phyloP scores from a whole-genome alignment of 1,140 invertebrate genomes.

The Pemphigus obesinymphae region DNA sequence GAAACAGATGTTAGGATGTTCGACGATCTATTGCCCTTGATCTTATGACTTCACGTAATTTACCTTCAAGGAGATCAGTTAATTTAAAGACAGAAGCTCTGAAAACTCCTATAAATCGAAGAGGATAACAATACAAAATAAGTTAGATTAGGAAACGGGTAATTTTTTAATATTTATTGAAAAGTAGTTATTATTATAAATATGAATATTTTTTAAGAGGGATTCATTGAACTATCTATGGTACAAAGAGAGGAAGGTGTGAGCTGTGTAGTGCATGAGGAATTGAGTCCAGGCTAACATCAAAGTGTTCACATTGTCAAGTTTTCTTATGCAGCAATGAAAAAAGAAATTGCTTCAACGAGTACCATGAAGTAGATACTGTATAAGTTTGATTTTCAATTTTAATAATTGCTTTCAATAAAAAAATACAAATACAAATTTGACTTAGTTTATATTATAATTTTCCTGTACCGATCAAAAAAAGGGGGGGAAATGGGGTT shows the following conservation, averaged over 20 bases:
- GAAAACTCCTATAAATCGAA: not conserved
- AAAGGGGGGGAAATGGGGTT: too few relatives aligned
- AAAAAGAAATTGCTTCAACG: not conserved
- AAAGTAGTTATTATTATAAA: not conserved
- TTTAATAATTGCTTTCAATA: too few relatives aligned
- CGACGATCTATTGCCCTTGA: not conserved
- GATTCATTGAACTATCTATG: not conserved
- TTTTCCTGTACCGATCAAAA: too few relatives aligned
- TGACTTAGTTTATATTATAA: too few relatives aligned
- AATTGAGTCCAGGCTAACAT: too few relatives aligned
- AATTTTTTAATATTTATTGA: not conserved
- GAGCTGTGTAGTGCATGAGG: too few relatives aligned
- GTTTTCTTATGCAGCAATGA: too few relatives aligned
- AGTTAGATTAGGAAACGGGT: not conserved
- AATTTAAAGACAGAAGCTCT: not conserved
- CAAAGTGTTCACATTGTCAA: too few relatives aligned
- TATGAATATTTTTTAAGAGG: not conserved
- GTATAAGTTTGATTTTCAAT: too few relatives aligned
- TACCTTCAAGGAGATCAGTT: not conserved
- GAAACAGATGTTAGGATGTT: not conserved
- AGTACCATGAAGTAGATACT: conserved; percentile 1
- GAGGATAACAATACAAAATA: not conserved
- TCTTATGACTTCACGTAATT: not conserved
- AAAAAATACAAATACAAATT: too few relatives aligned
- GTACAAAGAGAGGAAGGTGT: not conserved